Evolutionary conservation across 2,113 vertebrate genomes (phyloP), one percentile per base, ranked within the genome.

Genomic region (Corvus hawaiiensis): DNA sequence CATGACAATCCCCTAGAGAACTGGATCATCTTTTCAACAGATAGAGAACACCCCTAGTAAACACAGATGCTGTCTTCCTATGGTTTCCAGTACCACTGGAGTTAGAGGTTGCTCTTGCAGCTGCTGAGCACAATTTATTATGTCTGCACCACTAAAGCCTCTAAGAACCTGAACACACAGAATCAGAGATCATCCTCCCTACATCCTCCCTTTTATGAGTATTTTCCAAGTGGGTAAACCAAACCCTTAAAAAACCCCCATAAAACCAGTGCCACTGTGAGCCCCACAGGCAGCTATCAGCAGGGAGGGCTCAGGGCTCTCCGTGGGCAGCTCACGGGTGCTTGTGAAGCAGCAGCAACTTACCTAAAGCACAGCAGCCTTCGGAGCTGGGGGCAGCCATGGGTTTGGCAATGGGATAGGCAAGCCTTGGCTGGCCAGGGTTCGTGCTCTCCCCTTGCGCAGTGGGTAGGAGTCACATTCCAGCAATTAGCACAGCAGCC

Each of bases 381-480:
- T 19, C 3, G 0, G 73, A 86, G 11, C 14, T 27, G 10, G 30
- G 41, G 17, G 3, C 6, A 16, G 49, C 59, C n/a, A 14, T 20
- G 19, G 44, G 9, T 43, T 62, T 76, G 71, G 41, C 75, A 55
- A n/a, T 5, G 35, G 63, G 23, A 33, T 32, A 54, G 39, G 51
- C 27, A 68, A 76, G 43, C 10, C 51, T 49, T 62, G 7, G 0
- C 67, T 71, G 74, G 59, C 48, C 59, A 41, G 46, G n/a, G 46
- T 6, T 81, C 20, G 0, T 7, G 30, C 26, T 76, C 41, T 56
- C n/a, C 43, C 76, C 74, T 64, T 11, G 4, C 0, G 0, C 56
- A 1, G 0, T 33, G 81, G 58, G 74, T 33, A 75, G 82, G 58
- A 93, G 64, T 67, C 85, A n/a, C 58, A 63, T 88, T 83, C 72